phyloP scores from a whole-genome alignment of 1,140 invertebrate genomes.

The Ectropis grisescens region DNA sequence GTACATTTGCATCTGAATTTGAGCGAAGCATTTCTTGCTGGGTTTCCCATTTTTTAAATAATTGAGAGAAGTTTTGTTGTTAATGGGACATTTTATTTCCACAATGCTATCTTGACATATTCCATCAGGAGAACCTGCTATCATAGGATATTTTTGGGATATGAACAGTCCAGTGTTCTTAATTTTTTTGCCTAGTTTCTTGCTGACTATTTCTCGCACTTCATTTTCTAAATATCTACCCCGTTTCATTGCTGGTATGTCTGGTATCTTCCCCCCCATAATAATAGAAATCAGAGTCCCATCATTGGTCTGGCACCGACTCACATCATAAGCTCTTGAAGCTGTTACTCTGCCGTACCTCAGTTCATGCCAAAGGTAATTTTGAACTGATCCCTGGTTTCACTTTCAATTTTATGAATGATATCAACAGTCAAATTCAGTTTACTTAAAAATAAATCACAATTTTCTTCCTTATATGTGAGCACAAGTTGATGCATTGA shows the following conservation, averaged over 20 bases:
- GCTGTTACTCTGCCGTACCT: constrained; percentile 5
- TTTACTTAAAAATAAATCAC: constrained; percentile 13
- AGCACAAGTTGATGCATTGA: constrained; percentile 14
- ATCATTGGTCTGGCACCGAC: constrained; percentile 18
- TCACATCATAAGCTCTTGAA: constrained; percentile 15
- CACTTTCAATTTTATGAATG: constrained; percentile 13
- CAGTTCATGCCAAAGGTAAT: constrained; percentile 3
- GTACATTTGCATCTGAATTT: constrained; percentile 37
- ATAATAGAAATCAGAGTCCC: constrained; percentile 17
- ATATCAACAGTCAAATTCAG: neutral
- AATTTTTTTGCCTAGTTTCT: constrained; percentile 18
- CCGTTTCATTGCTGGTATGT: constrained; percentile 21
- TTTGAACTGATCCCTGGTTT: constrained; percentile 12
- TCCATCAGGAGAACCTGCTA: constrained; percentile 19
- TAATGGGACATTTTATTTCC: constrained; percentile 29
- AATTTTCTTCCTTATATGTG: constrained; percentile 11
- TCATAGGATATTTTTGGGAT: constrained; percentile 12
- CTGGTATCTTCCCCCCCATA: constrained; percentile 20
- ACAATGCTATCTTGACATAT: constrained; percentile 12
- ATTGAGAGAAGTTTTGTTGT: constrained; percentile 3
- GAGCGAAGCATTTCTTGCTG: constrained; percentile 18
- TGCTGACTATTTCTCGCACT: constrained; percentile 7
- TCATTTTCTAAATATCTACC: constrained; percentile 18
- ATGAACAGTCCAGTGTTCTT: constrained; percentile 16
- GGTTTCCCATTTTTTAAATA: constrained; percentile 14